phyloP scores from a whole-genome alignment of 1,140 invertebrate species.

The Leptinotarsa lineolata region DNA sequence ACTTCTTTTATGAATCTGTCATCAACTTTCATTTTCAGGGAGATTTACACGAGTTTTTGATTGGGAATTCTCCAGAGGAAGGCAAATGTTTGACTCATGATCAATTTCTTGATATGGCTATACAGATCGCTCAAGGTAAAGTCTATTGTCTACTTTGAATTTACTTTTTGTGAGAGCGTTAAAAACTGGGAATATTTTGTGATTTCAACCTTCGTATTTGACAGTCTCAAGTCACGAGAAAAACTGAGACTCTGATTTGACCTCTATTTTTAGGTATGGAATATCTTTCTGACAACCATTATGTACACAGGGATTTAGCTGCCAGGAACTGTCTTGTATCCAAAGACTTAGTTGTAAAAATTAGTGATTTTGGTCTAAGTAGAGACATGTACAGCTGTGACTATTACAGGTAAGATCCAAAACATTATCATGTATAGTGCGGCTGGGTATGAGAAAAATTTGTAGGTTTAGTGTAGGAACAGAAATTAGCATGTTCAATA shows the following conservation, averaged over 20 bases:
- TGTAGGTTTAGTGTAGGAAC: too few species aligned
- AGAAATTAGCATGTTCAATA: too few species aligned
- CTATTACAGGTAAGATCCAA: slow-evolving; percentile 71
- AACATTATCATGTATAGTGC: too few species aligned
- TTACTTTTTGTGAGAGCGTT: not conserved
- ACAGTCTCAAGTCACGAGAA: too few species aligned
- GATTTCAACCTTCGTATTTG: not conserved
- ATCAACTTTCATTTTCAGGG: slow-evolving; percentile 63
- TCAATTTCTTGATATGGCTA: slow-evolving; percentile 82
- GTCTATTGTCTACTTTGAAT: not conserved
- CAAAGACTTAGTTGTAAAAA: slow-evolving; percentile 91
- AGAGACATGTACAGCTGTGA: slow-evolving; percentile 89
- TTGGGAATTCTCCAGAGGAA: slow-evolving; percentile 84
- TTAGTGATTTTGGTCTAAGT: slow-evolving; percentile 94
- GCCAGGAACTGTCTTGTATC: slow-evolving; percentile 96
- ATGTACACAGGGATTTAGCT: slow-evolving; percentile 95
- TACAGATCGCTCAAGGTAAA: slow-evolving; percentile 86
- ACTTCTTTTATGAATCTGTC: not conserved
- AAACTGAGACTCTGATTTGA: too few species aligned
- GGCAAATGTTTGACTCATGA: slow-evolving; percentile 74
- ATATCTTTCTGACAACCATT: slow-evolving; percentile 91
- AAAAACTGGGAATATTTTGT: slow-evolving; percentile 19
- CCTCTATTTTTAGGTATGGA: slow-evolving; percentile 77
- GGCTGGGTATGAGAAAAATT: too few species aligned
- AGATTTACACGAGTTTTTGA: slow-evolving; percentile 93